A percentile compares a stretch with the other conserved stretches of the same genome.
Evolutionary conservation across 2,797 vertebrate species (phyloP).

Genomic region (Acrossocheilus wenchowensis): DNA sequence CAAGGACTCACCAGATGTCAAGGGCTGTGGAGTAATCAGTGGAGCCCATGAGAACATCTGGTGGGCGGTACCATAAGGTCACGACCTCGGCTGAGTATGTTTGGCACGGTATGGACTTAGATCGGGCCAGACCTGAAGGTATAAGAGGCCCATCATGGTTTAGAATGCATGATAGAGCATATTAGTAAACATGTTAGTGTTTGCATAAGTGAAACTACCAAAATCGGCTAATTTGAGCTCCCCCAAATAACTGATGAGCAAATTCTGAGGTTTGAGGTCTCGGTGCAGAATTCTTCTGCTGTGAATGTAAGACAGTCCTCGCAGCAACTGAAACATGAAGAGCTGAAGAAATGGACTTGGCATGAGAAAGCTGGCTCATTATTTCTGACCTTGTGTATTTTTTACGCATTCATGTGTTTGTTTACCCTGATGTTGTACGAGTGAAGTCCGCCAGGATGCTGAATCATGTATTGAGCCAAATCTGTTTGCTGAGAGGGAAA

Average conservation of each 20-base stretch:
- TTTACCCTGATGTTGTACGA: slow-evolving; percentile 83
- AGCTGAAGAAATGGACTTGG: slow-evolving; percentile 70
- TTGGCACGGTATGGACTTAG: slow-evolving; percentile 88
- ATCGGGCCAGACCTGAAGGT: slow-evolving; percentile 83
- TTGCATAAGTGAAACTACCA: slow-evolving; percentile 72
- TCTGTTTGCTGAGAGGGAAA: slow-evolving; percentile 83
- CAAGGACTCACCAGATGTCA: slow-evolving; percentile 86
- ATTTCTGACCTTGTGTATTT: background rate
- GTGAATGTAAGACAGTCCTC: slow-evolving; percentile 88
- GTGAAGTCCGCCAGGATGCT: slow-evolving; percentile 88
- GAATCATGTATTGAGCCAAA: slow-evolving; percentile 86
- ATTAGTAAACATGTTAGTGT: background rate
- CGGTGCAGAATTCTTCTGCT: slow-evolving; percentile 86
- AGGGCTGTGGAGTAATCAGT: slow-evolving; percentile 89
- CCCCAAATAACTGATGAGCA: slow-evolving; percentile 92
- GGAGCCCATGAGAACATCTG: slow-evolving; percentile 89
- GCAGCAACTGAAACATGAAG: slow-evolving; percentile 92
- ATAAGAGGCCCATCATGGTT: background rate
- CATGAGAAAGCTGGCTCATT: slow-evolving; percentile 6
- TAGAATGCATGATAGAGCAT: background rate
- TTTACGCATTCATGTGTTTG: background rate
- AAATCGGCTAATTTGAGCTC: slow-evolving; percentile 95
- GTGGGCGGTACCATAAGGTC: slow-evolving; percentile 89
- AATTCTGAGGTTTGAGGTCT: slow-evolving; percentile 94
- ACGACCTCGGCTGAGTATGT: slow-evolving; percentile 90